Conservation (phyloP, 2,113 vertebrate species). For the Caretta caretta region DNA sequence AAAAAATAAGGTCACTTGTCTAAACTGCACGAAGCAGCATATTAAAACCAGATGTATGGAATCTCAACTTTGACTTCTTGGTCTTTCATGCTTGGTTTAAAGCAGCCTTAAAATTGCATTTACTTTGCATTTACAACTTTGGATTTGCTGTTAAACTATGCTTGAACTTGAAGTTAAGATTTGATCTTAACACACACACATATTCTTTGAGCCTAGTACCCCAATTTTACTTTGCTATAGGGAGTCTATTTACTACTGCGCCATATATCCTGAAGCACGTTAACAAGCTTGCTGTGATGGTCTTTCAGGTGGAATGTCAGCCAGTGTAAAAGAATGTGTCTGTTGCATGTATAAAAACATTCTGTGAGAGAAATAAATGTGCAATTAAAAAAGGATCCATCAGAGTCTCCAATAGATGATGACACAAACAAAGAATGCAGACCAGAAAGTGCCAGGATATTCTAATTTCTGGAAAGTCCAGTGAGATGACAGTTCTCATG, state of each 20-base stretch:
- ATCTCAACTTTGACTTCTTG: conserved; percentile 79
- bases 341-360: background rate
- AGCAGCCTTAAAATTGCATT: conserved; percentile 79
- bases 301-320: conserved; percentile 76
- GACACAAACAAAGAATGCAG: conserved; percentile 32
- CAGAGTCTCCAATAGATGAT: conserved; percentile 32
- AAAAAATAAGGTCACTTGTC: conserved; percentile 74
- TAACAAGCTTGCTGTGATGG: conserved; percentile 70
- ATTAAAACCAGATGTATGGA: conserved; percentile 84
- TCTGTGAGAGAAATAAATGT: conserved; percentile 36
- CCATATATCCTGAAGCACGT: conserved; percentile 63
- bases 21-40: conserved; percentile 67
- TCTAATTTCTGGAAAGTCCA: conserved; percentile 34
- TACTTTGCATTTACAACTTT: conserved; percentile 84
- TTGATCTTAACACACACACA: conserved; percentile 65
- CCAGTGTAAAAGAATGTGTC: conserved; percentile 65
- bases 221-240: conserved; percentile 75
- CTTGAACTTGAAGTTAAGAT: conserved; percentile 82
- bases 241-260: conserved; percentile 71
- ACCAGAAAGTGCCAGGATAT: conserved; percentile 41
- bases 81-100: conserved; percentile 83
- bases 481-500: conserved; percentile 37
- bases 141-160: conserved; percentile 81
- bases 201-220: conserved; percentile 63
- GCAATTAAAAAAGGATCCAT: background rate